phyloP scores from a whole-genome alignment of 2,113 vertebrate genomes.

The Ceuthmochares aereus region DNA sequence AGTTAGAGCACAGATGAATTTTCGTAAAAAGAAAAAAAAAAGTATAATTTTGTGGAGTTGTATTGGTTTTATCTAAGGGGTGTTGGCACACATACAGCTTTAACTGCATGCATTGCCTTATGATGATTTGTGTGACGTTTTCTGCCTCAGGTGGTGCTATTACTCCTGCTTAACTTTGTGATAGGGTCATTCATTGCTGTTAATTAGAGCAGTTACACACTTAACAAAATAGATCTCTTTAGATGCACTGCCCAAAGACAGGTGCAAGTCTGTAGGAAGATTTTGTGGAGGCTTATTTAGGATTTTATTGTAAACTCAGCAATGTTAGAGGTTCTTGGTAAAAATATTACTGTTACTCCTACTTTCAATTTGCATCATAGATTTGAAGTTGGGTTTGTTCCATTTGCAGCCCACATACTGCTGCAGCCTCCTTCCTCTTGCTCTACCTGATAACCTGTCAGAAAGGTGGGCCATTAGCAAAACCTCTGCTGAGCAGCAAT shows the following conservation, averaged over 20 bases:
- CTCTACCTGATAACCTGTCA: constrained; percentile 8
- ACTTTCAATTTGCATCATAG: background rate
- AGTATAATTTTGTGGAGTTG: background rate
- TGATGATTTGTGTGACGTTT: background rate
- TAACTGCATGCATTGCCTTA: background rate
- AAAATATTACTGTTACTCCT: constrained; percentile 20
- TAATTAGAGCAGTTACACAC: background rate
- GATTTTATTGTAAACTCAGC: background rate
- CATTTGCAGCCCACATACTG: constrained; percentile 16
- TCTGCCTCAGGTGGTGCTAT: background rate
- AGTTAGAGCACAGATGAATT: background rate
- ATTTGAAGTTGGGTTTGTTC: background rate
- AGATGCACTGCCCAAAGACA: accelerated
- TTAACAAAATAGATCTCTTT: background rate
- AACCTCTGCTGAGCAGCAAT: background rate
- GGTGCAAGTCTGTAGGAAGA: background rate
- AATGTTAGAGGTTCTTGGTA: background rate
- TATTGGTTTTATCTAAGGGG: background rate
- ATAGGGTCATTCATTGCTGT: background rate
- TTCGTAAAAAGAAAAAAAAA: background rate
- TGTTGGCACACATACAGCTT: background rate
- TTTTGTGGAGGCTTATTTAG: background rate
- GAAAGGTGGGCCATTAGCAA: background rate
- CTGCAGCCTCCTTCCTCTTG: constrained; percentile 13
- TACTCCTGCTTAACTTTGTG: background rate